A percentile compares a stretch with the other conserved stretches of the same genome.
These are phyloP conservation scores for Oligia latruncula DNA, from an alignment of 2,888 invertebrate genomes.

Conservation along the genomic window DNA sequence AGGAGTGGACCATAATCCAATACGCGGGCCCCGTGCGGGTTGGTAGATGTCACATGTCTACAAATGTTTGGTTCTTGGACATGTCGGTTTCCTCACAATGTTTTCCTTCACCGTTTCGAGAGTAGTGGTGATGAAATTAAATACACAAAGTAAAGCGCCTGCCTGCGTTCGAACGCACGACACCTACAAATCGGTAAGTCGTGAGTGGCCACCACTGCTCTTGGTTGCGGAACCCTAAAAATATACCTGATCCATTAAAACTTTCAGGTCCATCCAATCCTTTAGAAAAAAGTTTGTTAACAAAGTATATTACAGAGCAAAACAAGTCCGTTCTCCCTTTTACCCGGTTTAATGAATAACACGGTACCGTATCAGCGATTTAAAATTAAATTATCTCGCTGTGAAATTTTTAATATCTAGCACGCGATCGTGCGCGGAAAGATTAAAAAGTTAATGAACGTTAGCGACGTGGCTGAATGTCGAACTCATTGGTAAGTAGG, in stretches of 20 bases:
- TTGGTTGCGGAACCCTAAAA: neutral
- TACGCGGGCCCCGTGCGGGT: too few species aligned
- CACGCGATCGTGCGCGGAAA: constrained; percentile 38
- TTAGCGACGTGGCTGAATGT: constrained; percentile 41
- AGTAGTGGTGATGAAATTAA: too few species aligned
- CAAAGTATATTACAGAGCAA: constrained; percentile 9
- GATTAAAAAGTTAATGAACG: constrained; percentile 58
- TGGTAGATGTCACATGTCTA: too few species aligned
- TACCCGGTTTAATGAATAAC: constrained; percentile 22
- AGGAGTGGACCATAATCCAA: too few species aligned
- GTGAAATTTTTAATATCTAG: constrained; percentile 55
- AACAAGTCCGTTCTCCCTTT: constrained; percentile 1
- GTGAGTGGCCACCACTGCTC: too few species aligned
- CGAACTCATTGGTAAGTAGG: constrained; percentile 9
- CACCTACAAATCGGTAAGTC: too few species aligned
- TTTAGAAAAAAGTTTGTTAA: constrained; percentile 17
- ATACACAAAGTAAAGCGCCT: too few species aligned
- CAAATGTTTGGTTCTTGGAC: too few species aligned
- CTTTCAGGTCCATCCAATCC: neutral
- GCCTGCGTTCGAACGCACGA: too few species aligned
- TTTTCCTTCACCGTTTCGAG: too few species aligned
- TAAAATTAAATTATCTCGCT: constrained; percentile 49
- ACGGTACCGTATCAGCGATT: constrained; percentile 28
- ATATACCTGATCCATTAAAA: constrained; percentile 19
- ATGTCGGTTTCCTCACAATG: too few species aligned